Evolutionary conservation across 2,113 vertebrate species (phyloP).

Genomic region (Naja naja): DNA sequence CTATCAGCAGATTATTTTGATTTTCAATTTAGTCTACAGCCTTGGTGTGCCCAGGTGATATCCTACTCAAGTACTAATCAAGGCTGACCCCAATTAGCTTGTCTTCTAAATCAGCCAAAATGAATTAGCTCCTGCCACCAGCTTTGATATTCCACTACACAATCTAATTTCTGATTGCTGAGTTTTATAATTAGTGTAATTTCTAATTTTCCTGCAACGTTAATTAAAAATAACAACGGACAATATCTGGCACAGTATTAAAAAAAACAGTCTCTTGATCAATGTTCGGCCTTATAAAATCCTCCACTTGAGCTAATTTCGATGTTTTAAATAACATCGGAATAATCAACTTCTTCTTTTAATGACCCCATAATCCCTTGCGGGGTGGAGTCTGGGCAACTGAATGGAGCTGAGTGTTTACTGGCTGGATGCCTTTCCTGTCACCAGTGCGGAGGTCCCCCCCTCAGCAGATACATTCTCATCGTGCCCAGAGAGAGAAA

Average conservation of each 20-base stretch:
- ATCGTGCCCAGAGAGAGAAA: too few species aligned
- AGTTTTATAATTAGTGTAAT: background rate
- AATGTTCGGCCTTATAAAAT: background rate
- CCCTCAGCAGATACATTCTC: too few species aligned
- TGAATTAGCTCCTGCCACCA: background rate
- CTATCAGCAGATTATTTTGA: background rate
- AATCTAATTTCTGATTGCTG: background rate
- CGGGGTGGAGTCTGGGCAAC: too few species aligned
- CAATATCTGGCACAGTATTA: background rate
- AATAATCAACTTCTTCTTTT: too few species aligned
- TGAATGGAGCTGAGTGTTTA: too few species aligned
- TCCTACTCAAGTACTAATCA: background rate
- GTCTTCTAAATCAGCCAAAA: background rate
- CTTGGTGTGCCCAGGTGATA: background rate
- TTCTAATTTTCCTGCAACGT: background rate
- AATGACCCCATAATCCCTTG: too few species aligned
- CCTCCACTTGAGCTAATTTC: background rate
- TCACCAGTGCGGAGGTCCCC: too few species aligned
- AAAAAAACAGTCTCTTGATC: background rate
- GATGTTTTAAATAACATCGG: constrained; percentile 16
- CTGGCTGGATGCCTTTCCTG: too few species aligned
- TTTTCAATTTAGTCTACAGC: background rate
- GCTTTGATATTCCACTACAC: background rate
- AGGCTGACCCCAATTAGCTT: background rate
- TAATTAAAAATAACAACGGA: background rate